Evolutionary conservation across 2,888 invertebrate species (phyloP).

Genomic region (Parelbella ahira): DNA sequence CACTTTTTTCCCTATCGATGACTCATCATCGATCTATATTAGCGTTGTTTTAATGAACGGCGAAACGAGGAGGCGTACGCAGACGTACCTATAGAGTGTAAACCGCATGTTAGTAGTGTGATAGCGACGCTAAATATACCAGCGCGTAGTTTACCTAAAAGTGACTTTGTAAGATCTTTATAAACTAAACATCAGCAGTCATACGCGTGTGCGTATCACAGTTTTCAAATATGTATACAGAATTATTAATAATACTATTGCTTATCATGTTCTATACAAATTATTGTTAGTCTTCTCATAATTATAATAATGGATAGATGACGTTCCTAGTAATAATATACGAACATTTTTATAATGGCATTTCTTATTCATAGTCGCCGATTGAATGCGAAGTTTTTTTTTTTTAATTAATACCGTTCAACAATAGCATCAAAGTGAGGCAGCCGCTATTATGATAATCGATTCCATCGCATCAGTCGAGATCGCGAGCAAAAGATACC

Average conservation of each 20-base stretch:
- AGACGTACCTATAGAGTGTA: slow-evolving; percentile 1
- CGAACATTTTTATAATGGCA: no score
- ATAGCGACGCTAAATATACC: slow-evolving; percentile 9
- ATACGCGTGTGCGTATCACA: slow-evolving; percentile 9
- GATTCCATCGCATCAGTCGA: slow-evolving; percentile 12
- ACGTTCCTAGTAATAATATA: no score
- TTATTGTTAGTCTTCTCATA: not conserved
- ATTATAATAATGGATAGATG: not conserved
- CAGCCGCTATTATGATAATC: slow-evolving; percentile 6
- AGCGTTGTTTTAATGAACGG: not conserved
- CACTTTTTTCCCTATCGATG: no score
- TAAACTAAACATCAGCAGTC: slow-evolving; percentile 12
- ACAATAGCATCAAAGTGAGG: slow-evolving; percentile 6
- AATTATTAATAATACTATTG: slow-evolving; percentile 1
- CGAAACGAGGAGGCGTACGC: not conserved
- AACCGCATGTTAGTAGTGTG: slow-evolving; percentile 3
- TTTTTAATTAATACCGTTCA: slow-evolving; percentile 2
- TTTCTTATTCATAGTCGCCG: no score
- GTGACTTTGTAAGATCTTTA: slow-evolving; percentile 12
- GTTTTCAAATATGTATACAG: slow-evolving; percentile 1
- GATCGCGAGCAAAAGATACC: slow-evolving; percentile 8
- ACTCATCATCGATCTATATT: no score
- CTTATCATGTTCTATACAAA: no score
- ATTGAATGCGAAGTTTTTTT: not conserved
- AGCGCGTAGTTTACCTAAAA: slow-evolving; percentile 7